Evolutionary conservation across 2,888 invertebrate species (phyloP), one percentile per base, ranked within the genome.

Genomic region (Torymus texanus): DNA sequence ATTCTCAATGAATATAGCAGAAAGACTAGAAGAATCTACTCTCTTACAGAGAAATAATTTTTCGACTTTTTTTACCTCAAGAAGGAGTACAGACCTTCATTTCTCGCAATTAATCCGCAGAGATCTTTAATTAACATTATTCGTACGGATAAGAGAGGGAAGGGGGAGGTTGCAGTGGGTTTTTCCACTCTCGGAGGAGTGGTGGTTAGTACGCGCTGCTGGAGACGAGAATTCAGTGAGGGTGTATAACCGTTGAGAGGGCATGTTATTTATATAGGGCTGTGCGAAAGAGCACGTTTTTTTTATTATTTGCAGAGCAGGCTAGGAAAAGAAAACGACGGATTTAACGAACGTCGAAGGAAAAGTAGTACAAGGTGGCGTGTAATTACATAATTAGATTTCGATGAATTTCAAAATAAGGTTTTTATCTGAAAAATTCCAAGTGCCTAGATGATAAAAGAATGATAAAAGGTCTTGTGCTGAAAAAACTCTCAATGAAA

Each of bases 91-190:
- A 24, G 11, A 10, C 18, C 41, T 18, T 67, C 68, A 61, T n/a
- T 51, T 53, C 13, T 14, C 1, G 41, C n/a, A 62, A 70, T 63
- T 63, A 50, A 70, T 70, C 56, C 55, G 2, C 13, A n/a, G 50
- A 21, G 50, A 68, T 56, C 62, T 21, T 56, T 70, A 63, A 76
- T 76, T 76, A 76, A 41, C 61, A 53, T 62, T 41, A 50, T 67
- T 67, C 29, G 24, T 18, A 55, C 41, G 16, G 16, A 5, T 2
- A 5, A 29, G 29, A 29, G 29, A 4, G 29, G 5, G 16, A 18
- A 58, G 16, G 58, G 58, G 16, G 16, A n/a, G n/a, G 16, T 2
- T 11, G 10, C 18, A 11, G 8, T 16, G n/a, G n/a, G 16, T 16
- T 5, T 16, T 16, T n/a, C 16, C 16, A 16, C 11, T 56, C 16